Evolutionary conservation across 2,113 vertebrate species (phyloP).

Genomic region (Urocitellus parryii): DNA sequence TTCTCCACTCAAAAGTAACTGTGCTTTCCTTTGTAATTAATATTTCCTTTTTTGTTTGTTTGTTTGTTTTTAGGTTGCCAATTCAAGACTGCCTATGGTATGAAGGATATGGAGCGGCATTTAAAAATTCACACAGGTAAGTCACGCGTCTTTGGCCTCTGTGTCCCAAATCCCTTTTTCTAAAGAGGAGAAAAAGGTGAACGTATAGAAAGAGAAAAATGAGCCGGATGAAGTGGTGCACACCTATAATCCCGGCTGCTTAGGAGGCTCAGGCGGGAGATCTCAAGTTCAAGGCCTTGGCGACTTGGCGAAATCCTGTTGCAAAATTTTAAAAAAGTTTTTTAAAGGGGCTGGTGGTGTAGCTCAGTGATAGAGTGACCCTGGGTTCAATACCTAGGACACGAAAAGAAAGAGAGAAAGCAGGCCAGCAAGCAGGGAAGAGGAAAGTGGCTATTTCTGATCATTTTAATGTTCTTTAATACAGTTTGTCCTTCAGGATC

Average conservation of each 20-base stretch:
- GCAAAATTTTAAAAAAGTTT: neutral
- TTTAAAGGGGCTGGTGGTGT: neutral
- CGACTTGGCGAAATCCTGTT: neutral
- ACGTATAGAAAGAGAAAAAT: neutral
- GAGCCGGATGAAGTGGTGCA: neutral
- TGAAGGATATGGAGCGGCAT: constrained; percentile 99
- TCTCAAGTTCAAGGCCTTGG: neutral
- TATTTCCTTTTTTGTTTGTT: neutral
- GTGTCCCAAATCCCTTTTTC: rapidly evolving
- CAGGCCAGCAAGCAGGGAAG: neutral
- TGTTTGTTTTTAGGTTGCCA: constrained; percentile 91
- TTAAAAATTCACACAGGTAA: constrained; percentile 97
- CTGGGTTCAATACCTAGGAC: neutral
- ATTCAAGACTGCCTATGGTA: constrained; percentile 98
- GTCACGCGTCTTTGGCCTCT: neutral
- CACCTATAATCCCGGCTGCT: neutral
- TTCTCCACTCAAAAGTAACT: neutral
- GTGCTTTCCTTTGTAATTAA: neutral
- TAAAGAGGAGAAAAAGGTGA: too few species aligned
- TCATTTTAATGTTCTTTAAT: constrained; percentile 18
- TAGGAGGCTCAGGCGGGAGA: neutral
- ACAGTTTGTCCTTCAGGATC: neutral
- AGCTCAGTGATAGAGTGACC: neutral
- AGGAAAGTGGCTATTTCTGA: neutral
- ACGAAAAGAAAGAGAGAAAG: neutral